phyloP scores from a whole-genome alignment of 2,888 invertebrate genomes.

The Diarsia brunnea region DNA sequence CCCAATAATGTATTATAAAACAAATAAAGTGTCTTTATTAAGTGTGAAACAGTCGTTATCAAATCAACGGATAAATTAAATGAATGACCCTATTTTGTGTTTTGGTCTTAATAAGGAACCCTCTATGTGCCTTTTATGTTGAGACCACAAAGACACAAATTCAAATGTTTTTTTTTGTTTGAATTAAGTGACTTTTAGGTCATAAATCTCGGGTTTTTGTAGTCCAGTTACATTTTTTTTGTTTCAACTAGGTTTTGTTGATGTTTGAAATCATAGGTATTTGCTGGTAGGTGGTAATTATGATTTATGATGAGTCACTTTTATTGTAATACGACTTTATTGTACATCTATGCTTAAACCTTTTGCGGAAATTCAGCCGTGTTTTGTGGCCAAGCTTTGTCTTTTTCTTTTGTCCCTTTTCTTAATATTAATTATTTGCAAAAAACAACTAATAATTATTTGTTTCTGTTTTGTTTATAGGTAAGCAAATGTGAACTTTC shows the following conservation, averaged over 20 bases:
- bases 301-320: too few species aligned
- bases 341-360: too few species aligned
- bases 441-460: too few species aligned
- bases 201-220: conserved; percentile 1
- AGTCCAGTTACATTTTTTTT: too few species aligned
- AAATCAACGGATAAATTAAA: conserved; percentile 72
- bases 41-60: conserved; percentile 72
- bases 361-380: too few species aligned
- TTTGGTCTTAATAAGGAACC: background rate
- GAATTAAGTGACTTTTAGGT: background rate
- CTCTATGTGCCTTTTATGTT: conserved; percentile 5
- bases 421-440: too few species aligned
- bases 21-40: conserved; percentile 70
- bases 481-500: conserved; percentile 8
- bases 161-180: conserved; percentile 9
- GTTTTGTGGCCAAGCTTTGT: too few species aligned
- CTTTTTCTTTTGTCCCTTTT: too few species aligned
- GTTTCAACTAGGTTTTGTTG: too few species aligned
- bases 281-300: too few species aligned
- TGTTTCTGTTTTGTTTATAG: conserved; percentile 26
- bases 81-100: conserved; percentile 57
- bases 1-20: conserved; percentile 47
- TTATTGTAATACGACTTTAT: too few species aligned
- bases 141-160: background rate
- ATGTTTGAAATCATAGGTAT: background rate